Evolutionary conservation across 2,797 vertebrate species (phyloP).

Genomic region (Anguilla pacifica): DNA sequence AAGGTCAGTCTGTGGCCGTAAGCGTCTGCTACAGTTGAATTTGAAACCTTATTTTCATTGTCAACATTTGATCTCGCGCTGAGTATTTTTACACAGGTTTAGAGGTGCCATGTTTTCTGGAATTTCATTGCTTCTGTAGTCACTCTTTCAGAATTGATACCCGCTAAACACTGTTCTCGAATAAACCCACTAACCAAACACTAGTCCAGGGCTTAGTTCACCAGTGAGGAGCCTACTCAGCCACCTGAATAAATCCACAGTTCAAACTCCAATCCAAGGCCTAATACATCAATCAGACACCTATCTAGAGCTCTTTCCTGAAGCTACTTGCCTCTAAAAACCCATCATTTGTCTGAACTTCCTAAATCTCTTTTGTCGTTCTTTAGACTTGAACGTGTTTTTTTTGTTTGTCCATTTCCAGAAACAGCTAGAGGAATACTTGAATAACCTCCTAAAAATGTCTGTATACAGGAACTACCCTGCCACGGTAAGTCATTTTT

Average conservation of each 20-base stretch:
- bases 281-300: not conserved
- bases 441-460: constrained; percentile 93
- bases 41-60: not conserved
- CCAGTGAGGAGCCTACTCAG: not conserved
- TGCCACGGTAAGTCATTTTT: constrained; percentile 85
- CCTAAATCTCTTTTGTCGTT: not conserved
- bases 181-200: not conserved
- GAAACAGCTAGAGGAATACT: constrained; percentile 96
- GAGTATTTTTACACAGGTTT: not conserved
- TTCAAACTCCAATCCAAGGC: not conserved
- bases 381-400: not conserved
- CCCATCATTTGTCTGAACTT: not conserved
- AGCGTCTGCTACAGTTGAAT: not conserved
- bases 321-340: not conserved
- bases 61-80: not conserved
- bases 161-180: not conserved
- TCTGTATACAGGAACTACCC: constrained; percentile 93
- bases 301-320: not conserved
- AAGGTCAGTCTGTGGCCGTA: constrained; percentile 70
- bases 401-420: constrained; percentile 64
- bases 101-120: not conserved
- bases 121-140: not conserved
- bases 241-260: not conserved
- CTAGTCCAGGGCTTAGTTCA: not conserved
- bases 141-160: not conserved